A percentile compares a stretch with the other conserved stretches of the same genome.
phyloP scores from a whole-genome alignment of 2,797 vertebrate genomes.

The Ficedula albicollis region DNA sequence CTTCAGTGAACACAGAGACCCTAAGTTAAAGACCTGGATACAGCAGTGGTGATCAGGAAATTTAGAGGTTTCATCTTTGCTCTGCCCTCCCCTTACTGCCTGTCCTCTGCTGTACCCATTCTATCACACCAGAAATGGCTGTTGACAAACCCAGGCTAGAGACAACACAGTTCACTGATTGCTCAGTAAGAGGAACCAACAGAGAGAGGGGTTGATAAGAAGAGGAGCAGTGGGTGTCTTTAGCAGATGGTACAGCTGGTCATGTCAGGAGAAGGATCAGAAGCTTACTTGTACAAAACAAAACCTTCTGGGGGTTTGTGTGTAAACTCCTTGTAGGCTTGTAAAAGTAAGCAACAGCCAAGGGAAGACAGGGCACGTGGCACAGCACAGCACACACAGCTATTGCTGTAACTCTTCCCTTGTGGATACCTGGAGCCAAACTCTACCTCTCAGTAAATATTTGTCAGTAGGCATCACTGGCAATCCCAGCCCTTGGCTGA shows the following conservation, averaged over 20 bases:
- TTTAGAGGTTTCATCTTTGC: background rate
- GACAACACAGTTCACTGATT: background rate
- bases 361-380: background rate
- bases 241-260: background rate
- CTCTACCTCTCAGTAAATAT: background rate
- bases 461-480: background rate
- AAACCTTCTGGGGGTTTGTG: background rate
- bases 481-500: background rate
- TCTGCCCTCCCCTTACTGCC: background rate
- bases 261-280: background rate
- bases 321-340: background rate
- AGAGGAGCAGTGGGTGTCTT: background rate
- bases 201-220: background rate
- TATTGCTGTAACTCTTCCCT: background rate
- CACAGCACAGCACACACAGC: background rate
- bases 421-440: background rate
- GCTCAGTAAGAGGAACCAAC: background rate
- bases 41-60: background rate
- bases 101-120: background rate
- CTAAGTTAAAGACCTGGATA: background rate
- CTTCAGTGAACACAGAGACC: background rate
- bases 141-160: background rate
- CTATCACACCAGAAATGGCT: background rate
- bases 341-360: background rate
- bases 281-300: constrained; percentile 17